Percentiles rank a stretch among this genome's conserved stretches.
Conservation (phyloP, 1,140 invertebrate species). For the Diprion similis region DNA sequence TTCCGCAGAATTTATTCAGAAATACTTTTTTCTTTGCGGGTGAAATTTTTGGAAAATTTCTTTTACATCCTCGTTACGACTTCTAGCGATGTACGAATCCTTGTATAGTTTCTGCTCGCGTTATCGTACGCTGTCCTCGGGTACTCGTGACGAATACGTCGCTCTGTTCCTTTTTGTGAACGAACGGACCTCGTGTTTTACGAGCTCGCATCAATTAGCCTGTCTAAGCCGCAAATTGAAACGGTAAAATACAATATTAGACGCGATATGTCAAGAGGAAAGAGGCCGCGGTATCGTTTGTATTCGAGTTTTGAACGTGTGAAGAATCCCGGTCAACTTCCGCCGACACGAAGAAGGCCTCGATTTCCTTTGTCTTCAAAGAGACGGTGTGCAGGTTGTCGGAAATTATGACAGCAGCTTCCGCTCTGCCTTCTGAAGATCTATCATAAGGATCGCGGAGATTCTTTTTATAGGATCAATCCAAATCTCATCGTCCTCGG, state of each 20-base stretch:
- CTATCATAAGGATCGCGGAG: too few relatives aligned
- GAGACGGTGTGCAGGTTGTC: too few relatives aligned
- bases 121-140: too few relatives aligned
- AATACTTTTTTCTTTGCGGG: too few relatives aligned
- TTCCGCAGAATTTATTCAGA: too few relatives aligned
- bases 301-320: slow-evolving; percentile 19
- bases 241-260: slow-evolving; percentile 25
- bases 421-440: too few relatives aligned
- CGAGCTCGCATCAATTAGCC: slow-evolving; percentile 32
- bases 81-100: too few relatives aligned
- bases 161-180: slow-evolving; percentile 20
- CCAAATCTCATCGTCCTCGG: too few relatives aligned
- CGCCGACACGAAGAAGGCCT: neutral
- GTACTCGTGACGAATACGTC: slow-evolving; percentile 15
- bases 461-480: too few relatives aligned
- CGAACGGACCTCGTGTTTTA: slow-evolving; percentile 31
- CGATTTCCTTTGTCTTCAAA: neutral
- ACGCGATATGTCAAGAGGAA: slow-evolving; percentile 30
- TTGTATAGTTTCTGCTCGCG: too few relatives aligned
- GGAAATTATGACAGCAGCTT: too few relatives aligned
- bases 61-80: neutral
- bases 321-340: slow-evolving; percentile 10
- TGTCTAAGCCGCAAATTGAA: slow-evolving; percentile 34
- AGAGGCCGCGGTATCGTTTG: slow-evolving; percentile 27
- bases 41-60: slow-evolving; percentile 9